These are phyloP conservation scores for Zeugodacus cucurbitae DNA, from an alignment of 1,140 invertebrate species.

Conservation along the genomic window DNA sequence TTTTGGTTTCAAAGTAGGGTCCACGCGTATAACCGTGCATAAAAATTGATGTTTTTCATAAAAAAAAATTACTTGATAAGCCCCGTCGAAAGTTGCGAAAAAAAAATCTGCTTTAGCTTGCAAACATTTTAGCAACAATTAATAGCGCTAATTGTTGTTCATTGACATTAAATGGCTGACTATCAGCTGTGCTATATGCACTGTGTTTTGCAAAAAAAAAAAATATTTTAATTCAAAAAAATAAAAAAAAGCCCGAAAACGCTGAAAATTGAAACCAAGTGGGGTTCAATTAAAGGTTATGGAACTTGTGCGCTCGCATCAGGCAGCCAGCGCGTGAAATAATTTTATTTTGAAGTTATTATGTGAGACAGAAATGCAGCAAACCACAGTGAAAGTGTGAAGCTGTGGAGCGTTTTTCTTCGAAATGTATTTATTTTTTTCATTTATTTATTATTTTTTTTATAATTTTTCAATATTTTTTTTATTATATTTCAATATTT, in stretches of 20 bases:
- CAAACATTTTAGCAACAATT: not conserved
- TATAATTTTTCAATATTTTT: not conserved
- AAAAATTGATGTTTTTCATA: not conserved
- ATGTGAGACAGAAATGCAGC: not conserved
- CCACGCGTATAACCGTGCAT: not conserved
- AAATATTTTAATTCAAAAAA: not conserved
- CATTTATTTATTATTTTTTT: not conserved
- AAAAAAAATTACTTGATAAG: not conserved
- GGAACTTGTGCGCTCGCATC: not conserved
- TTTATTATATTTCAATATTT: no score
- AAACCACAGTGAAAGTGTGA: no score
- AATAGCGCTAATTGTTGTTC: not conserved
- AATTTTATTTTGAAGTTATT: not conserved
- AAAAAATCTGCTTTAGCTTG: not conserved
- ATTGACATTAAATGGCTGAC: constrained; percentile 21
- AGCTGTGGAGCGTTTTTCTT: no score
- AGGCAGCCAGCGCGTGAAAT: not conserved
- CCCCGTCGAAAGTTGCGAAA: not conserved
- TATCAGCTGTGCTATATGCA: not conserved
- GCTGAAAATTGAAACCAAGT: not conserved
- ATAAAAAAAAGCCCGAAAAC: not conserved
- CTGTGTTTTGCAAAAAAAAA: no score
- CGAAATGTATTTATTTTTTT: no score
- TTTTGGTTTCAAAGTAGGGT: not conserved
- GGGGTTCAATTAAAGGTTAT: constrained; percentile 15